A percentile compares a stretch with the other conserved stretches of the same genome.
Evolutionary conservation across 1,140 invertebrate genomes (phyloP).

Genomic region (Arion vulgaris): DNA sequence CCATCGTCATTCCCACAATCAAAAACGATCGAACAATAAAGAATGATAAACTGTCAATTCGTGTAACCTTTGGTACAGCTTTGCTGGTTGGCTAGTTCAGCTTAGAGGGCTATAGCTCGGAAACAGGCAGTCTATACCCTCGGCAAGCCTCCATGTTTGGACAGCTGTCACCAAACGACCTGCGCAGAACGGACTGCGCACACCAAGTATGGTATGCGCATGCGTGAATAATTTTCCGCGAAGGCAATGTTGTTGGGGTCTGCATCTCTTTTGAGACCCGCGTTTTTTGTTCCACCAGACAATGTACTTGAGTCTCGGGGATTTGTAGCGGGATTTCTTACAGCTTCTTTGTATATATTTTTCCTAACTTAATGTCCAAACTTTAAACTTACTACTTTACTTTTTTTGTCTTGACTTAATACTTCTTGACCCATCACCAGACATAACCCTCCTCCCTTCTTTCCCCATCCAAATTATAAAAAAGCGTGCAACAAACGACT

Average conservation of each 20-base stretch:
- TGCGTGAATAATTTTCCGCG: conserved; percentile 63
- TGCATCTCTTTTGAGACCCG: conserved; percentile 44
- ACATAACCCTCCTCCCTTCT: too few relatives aligned
- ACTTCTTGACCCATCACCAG: neutral
- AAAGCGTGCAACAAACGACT: conserved; percentile 25
- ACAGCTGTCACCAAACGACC: conserved; percentile 69
- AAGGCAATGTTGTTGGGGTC: conserved; percentile 49
- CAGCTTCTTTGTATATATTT: neutral
- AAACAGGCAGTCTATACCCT: conserved; percentile 64
- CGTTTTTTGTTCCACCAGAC: conserved; percentile 39
- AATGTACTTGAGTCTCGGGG: conserved; percentile 25
- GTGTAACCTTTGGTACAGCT: conserved; percentile 69
- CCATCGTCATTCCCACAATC: conserved; percentile 73
- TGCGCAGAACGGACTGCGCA: conserved; percentile 68
- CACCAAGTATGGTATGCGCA: conserved; percentile 60
- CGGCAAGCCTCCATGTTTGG: conserved; percentile 71
- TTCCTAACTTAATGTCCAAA: conserved; percentile 12
- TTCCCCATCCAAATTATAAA: too few relatives aligned
- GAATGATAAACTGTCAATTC: conserved; percentile 70
- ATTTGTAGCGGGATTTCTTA: conserved; percentile 18
- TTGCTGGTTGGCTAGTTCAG: conserved; percentile 69
- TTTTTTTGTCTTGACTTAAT: neutral
- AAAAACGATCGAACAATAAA: conserved; percentile 71
- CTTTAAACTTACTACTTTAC: neutral
- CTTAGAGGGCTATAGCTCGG: conserved; percentile 68